Conservation (phyloP, 1,140 invertebrate genomes). For the Lordiphosa mommai region DNA sequence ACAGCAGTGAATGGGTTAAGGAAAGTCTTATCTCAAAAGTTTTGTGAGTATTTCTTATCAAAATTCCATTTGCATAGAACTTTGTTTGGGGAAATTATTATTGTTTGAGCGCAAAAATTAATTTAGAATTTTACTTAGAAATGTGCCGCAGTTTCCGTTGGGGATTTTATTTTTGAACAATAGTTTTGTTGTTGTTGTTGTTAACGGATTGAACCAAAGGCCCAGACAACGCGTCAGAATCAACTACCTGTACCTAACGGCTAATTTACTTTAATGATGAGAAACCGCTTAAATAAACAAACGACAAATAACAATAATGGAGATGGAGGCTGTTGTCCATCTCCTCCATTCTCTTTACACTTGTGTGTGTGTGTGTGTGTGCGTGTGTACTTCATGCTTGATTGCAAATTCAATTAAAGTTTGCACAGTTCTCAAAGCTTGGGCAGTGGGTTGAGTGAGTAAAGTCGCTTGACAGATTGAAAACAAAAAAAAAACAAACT, state of each 20-base stretch:
- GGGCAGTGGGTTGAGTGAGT: neutral
- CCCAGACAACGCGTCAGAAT: neutral
- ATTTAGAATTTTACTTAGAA: constrained; percentile 4
- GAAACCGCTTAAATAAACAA: constrained; percentile 52
- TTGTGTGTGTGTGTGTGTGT: constrained; percentile 5
- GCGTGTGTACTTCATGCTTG: constrained; percentile 42
- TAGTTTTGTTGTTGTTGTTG: neutral
- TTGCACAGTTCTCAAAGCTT: constrained; percentile 16
- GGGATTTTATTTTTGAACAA: constrained; percentile 1
- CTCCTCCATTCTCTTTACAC: neutral
- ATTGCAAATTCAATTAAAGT: constrained; percentile 59
- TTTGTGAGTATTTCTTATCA: too few species aligned
- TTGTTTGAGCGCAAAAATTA: neutral
- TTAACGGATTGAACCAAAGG: neutral
- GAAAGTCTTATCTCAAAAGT: neutral
- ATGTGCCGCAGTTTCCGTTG: neutral
- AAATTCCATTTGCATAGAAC: too few species aligned
- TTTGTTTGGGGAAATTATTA: neutral
- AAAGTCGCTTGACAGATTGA: neutral
- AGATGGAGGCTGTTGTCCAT: neutral
- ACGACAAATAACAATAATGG: constrained; percentile 16
- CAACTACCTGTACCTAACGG: constrained; percentile 32
- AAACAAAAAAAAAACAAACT: neutral
- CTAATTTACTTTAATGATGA: constrained; percentile 57
- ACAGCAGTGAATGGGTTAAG: neutral